These are phyloP conservation scores for Silurus aristotelis DNA, from an alignment of 2,797 vertebrate genomes.

Conservation along the genomic window DNA sequence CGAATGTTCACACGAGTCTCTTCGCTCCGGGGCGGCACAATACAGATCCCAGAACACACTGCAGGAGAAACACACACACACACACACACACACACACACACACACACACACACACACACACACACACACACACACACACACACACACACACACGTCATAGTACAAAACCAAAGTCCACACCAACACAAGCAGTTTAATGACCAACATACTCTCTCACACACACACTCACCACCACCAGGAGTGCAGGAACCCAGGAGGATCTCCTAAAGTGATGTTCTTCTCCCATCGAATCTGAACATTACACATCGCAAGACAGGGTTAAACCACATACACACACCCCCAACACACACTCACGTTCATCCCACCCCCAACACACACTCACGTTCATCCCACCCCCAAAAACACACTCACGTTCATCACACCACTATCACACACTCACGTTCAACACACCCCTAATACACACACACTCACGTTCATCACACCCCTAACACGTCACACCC, in stretches of 20 bases:
- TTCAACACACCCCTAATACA: too few relatives aligned
- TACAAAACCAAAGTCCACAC: too few relatives aligned
- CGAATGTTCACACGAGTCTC: constrained; percentile 87
- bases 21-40: constrained; percentile 85
- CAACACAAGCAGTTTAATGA: neutral
- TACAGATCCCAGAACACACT: constrained; percentile 91
- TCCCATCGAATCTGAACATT: constrained; percentile 92
- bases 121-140: too few relatives aligned
- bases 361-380: too few relatives aligned
- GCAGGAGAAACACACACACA: constrained; percentile 53
- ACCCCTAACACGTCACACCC: too few relatives aligned
- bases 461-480: too few relatives aligned
- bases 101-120: too few relatives aligned
- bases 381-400: too few relatives aligned
- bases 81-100: neutral
- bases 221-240: constrained; percentile 97
- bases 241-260: constrained; percentile 96
- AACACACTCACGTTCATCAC: too few relatives aligned
- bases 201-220: constrained; percentile 33
- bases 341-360: too few relatives aligned
- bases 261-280: constrained; percentile 97
- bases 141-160: too few relatives aligned
- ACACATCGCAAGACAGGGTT: neutral
- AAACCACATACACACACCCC: neutral
- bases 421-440: too few relatives aligned